phyloP scores from a whole-genome alignment of 2,888 invertebrate genomes.

The Arge pagana region DNA sequence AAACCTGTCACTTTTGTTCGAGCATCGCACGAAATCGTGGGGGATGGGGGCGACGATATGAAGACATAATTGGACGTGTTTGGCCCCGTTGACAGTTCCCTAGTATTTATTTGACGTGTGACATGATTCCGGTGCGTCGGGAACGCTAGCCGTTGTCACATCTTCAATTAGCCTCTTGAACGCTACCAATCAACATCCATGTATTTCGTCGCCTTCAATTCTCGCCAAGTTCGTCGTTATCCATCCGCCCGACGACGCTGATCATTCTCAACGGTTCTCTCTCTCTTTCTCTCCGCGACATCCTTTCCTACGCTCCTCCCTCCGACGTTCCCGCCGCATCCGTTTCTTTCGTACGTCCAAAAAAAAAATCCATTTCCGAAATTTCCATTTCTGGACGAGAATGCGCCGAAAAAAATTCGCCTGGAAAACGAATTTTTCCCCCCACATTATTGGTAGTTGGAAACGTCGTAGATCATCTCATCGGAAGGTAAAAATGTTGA shows the following conservation, averaged over 20 bases:
- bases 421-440: too few species aligned
- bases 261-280: conserved; percentile 26
- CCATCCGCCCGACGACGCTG: conserved; percentile 36
- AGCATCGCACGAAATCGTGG: conserved; percentile 8
- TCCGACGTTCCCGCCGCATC: not conserved
- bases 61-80: conserved; percentile 56
- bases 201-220: not conserved
- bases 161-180: conserved; percentile 54
- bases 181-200: conserved; percentile 23
- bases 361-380: conserved; percentile 29
- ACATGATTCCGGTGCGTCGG: conserved; percentile 57
- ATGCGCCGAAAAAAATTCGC: too few species aligned
- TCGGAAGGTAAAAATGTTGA: too few species aligned
- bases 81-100: conserved; percentile 53
- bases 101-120: conserved; percentile 55
- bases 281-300: conserved; percentile 1
- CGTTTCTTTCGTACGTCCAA: too few species aligned
- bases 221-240: too few species aligned
- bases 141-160: conserved; percentile 56
- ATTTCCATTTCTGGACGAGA: conserved; percentile 35
- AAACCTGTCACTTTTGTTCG: conserved; percentile 36
- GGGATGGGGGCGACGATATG: conserved; percentile 44
- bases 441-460: too few species aligned
- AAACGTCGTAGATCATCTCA: too few species aligned
- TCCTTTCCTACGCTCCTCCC: not conserved